phyloP scores from a whole-genome alignment of 1,140 invertebrate species.

The Drosophila micromelanica region DNA sequence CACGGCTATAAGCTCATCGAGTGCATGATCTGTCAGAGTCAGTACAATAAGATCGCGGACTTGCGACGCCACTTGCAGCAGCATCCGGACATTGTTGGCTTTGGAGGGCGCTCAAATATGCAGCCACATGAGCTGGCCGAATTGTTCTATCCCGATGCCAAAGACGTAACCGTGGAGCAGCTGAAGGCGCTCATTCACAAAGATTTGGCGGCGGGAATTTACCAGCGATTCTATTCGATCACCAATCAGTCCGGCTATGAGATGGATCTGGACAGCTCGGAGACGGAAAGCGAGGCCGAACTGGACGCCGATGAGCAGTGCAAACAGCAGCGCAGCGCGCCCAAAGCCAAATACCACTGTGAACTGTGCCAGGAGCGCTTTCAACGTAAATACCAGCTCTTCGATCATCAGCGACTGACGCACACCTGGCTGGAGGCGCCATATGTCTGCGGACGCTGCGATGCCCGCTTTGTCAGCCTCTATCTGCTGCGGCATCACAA shows the following conservation, averaged over 20 bases:
- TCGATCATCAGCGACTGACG: conserved; percentile 62
- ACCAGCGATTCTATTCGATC: conserved; percentile 71
- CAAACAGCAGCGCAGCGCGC: conserved; percentile 20
- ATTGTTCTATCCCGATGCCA: conserved; percentile 69
- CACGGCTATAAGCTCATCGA: conserved; percentile 72
- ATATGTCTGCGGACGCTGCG: conserved; percentile 69
- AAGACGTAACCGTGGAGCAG: conserved; percentile 55
- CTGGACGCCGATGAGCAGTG: conserved; percentile 42
- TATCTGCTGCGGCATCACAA: conserved; percentile 70
- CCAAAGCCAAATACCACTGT: conserved; percentile 74
- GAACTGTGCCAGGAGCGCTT: conserved; percentile 85
- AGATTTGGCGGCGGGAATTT: conserved; percentile 55
- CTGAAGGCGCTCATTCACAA: conserved; percentile 55
- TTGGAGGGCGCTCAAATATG: conserved; percentile 45
- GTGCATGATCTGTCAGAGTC: conserved; percentile 73
- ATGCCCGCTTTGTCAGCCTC: conserved; percentile 64
- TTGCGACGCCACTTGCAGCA: conserved; percentile 60
- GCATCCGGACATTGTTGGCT: conserved; percentile 54
- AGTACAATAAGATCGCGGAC: conserved; percentile 68
- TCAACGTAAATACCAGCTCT: conserved; percentile 77
- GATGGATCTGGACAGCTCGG: conserved; percentile 70
- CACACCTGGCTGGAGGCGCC: conserved; percentile 72
- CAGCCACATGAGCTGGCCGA: conserved; percentile 55
- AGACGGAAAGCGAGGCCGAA: conserved; percentile 65
- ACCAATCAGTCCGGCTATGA: conserved; percentile 74